phyloP scores from a whole-genome alignment of 2,113 vertebrate genomes.

The Antechinus stuartii region DNA sequence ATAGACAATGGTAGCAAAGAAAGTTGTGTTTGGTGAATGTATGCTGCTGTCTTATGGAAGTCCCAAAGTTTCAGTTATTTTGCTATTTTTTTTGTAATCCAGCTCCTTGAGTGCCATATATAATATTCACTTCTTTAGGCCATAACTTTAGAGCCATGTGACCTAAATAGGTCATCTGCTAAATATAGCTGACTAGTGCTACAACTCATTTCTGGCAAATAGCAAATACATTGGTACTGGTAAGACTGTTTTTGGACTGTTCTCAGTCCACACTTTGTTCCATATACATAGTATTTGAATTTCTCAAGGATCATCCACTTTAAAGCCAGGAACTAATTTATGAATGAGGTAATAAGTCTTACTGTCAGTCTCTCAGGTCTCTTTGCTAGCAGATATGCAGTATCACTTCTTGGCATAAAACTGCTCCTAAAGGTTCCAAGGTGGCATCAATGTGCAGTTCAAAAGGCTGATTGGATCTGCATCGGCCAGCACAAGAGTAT shows the following conservation, averaged over 20 bases:
- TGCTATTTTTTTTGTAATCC: too few species aligned
- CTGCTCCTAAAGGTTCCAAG: neutral
- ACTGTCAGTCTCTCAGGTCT: neutral
- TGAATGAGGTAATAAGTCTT: neutral
- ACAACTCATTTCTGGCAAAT: too few species aligned
- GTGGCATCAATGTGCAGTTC: neutral
- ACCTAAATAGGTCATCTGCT: neutral
- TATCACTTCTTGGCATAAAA: neutral
- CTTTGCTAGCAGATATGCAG: too few species aligned
- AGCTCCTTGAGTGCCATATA: neutral
- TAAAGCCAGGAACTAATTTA: too few species aligned
- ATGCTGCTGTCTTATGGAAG: neutral
- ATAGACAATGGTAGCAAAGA: neutral
- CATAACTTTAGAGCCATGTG: neutral
- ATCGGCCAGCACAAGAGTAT: neutral
- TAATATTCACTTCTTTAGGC: neutral
- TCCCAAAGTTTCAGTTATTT: neutral
- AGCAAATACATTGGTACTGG: neutral
- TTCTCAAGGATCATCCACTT: neutral
- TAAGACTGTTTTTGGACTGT: neutral
- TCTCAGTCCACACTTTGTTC: neutral
- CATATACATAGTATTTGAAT: neutral
- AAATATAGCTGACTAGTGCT: neutral
- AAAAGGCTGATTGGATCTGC: neutral
- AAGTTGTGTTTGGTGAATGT: neutral